Conservation (phyloP, 2,888 invertebrate species). For the Hofmannophila pseudospretella region DNA sequence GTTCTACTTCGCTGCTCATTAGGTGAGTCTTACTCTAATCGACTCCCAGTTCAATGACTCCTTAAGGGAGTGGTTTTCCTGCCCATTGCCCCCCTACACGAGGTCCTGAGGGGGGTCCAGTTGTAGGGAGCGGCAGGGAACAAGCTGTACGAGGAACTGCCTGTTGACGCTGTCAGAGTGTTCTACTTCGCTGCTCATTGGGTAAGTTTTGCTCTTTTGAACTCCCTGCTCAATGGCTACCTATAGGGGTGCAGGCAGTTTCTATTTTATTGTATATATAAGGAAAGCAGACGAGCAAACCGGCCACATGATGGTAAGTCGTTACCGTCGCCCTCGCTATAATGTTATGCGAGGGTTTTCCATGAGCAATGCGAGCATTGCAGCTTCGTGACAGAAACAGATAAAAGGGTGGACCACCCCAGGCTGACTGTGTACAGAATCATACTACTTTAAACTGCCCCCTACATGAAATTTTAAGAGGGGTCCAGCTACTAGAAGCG, state of each 20-base stretch:
- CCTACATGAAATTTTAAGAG: constrained; percentile 76
- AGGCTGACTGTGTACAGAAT: too few species aligned
- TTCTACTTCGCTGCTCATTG: constrained; percentile 94
- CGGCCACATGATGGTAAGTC: too few species aligned
- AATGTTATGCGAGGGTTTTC: too few species aligned
- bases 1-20: constrained; percentile 92
- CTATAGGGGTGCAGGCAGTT: constrained; percentile 65
- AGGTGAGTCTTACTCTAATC: too few species aligned
- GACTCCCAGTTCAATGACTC: constrained; percentile 84
- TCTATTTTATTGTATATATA: too few species aligned
- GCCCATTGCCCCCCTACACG: constrained; percentile 84
- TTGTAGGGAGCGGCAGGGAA: constrained; percentile 50
- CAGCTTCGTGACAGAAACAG: too few species aligned
- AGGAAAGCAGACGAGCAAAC: too few species aligned
- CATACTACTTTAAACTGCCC: too few species aligned
- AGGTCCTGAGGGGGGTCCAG: constrained; percentile 73
- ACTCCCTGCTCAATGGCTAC: constrained; percentile 82
- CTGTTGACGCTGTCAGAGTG: constrained; percentile 81
- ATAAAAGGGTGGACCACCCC: too few species aligned
- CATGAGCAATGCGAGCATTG: constrained; percentile 88
- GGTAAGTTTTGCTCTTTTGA: too few species aligned
- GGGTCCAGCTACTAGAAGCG: constrained; percentile 62
- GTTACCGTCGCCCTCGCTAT: too few species aligned
- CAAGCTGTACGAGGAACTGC: constrained; percentile 77
- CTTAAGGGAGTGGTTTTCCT: constrained; percentile 82